phyloP scores from a whole-genome alignment of 2,888 invertebrate species.

The Sphecodes monilicornis region DNA sequence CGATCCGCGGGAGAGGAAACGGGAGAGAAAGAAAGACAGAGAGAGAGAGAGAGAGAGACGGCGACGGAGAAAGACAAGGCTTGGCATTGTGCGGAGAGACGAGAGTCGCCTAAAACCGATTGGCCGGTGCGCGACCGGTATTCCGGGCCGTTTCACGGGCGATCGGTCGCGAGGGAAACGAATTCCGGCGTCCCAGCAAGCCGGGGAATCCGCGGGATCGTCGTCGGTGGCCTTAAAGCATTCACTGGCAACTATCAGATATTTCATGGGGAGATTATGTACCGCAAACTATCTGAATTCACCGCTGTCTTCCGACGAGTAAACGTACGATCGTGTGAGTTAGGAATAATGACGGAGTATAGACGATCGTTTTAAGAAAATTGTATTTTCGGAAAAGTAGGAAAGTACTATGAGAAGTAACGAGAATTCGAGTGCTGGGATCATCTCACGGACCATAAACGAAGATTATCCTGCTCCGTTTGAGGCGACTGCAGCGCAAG shows the following conservation, averaged over 20 bases:
- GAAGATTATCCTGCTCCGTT: too few species aligned
- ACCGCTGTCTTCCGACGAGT: not conserved
- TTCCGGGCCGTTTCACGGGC: slow-evolving; percentile 5
- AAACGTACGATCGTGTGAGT: not conserved
- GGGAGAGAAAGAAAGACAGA: not conserved
- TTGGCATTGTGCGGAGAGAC: slow-evolving; percentile 30
- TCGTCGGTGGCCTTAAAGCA: slow-evolving; percentile 30
- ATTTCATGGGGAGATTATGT: not conserved
- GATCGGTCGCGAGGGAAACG: slow-evolving; percentile 1
- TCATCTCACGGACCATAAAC: too few species aligned
- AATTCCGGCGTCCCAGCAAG: slow-evolving; percentile 15
- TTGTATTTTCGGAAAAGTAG: too few species aligned
- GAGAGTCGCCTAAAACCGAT: slow-evolving; percentile 32
- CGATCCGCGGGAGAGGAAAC: slow-evolving; percentile 40
- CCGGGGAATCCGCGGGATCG: slow-evolving; percentile 19
- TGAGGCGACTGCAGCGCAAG: too few species aligned
- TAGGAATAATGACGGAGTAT: not conserved
- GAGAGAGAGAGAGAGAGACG: not conserved
- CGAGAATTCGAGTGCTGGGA: too few species aligned
- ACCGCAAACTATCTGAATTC: not conserved
- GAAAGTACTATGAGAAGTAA: too few species aligned
- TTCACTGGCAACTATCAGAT: not conserved
- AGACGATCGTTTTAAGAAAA: not conserved
- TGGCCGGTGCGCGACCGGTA: not conserved
- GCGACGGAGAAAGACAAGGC: slow-evolving; percentile 27